Conservation (phyloP, 2,113 vertebrate genomes). For the Microtus pennsylvanicus region DNA sequence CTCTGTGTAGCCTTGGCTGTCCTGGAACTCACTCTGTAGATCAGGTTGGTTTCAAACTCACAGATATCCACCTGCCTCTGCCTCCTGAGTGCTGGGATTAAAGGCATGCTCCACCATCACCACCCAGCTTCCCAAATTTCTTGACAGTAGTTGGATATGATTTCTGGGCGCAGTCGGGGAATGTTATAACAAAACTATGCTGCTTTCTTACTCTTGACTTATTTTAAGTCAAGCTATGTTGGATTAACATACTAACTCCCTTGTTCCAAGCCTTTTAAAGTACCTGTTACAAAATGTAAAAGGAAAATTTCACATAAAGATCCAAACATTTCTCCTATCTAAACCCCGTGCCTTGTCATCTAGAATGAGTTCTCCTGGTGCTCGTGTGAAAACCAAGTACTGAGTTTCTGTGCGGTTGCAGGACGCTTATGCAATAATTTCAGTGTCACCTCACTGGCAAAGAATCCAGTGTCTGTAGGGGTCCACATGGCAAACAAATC, state of each 20-base stretch:
- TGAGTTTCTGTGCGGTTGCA: neutral
- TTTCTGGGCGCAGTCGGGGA: neutral
- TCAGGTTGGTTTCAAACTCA: no score
- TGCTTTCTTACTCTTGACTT: neutral
- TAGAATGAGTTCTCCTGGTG: neutral
- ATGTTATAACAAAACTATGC: neutral
- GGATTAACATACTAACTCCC: neutral
- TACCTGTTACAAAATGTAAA: slow-evolving; percentile 1
- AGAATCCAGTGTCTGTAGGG: neutral
- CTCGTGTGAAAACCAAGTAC: neutral
- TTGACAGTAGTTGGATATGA: neutral
- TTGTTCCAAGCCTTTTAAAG: neutral
- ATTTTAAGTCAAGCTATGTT: neutral
- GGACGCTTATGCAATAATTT: neutral
- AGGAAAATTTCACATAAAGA: neutral
- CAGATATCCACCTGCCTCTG: no score
- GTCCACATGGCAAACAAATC: neutral
- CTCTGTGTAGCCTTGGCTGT: no score
- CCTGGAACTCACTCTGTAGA: no score
- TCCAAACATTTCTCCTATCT: neutral
- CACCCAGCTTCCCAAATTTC: neutral
- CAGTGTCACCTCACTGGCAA: neutral
- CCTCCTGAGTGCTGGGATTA: no score
- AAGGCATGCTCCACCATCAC: no score
- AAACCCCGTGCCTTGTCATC: neutral